These are phyloP conservation scores for Drosophila sulfurigaster DNA, from an alignment of 1,140 invertebrate genomes.

Conservation along the genomic window DNA sequence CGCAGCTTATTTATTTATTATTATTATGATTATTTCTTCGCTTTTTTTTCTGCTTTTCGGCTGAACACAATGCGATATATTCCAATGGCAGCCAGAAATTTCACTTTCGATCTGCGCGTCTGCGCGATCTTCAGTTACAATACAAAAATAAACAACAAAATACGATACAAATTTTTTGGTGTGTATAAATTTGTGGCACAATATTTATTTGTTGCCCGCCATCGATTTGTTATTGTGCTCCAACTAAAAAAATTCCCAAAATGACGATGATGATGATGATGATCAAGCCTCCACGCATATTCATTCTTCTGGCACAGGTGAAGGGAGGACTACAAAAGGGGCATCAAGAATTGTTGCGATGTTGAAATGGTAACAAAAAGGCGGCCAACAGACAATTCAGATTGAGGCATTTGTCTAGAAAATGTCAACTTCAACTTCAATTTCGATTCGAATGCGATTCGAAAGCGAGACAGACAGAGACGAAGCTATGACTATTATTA, in stretches of 20 bases:
- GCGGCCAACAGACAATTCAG: slow-evolving; percentile 23
- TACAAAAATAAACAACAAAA: slow-evolving; percentile 18
- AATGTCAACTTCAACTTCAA: slow-evolving; percentile 48
- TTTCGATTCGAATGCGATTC: slow-evolving; percentile 46
- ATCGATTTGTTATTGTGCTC: slow-evolving; percentile 58
- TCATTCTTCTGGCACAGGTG: slow-evolving; percentile 47
- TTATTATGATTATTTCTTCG: slow-evolving; percentile 39
- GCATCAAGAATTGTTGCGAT: slow-evolving; percentile 45
- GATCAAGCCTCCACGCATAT: neutral
- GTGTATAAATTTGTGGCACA: slow-evolving; percentile 57
- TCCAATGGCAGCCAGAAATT: slow-evolving; percentile 37
- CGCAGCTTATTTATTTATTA: slow-evolving; percentile 68
- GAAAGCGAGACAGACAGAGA: slow-evolving; percentile 59
- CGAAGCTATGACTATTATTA: neutral
- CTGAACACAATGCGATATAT: slow-evolving; percentile 38
- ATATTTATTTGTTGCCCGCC: slow-evolving; percentile 65
- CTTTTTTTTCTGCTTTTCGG: slow-evolving; percentile 22
- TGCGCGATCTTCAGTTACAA: slow-evolving; percentile 23
- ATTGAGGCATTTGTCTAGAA: slow-evolving; percentile 49
- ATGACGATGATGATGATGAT: slow-evolving; percentile 45
- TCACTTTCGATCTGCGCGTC: slow-evolving; percentile 60
- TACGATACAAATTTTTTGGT: slow-evolving; percentile 46
- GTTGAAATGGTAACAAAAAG: slow-evolving; percentile 64
- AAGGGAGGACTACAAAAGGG: slow-evolving; percentile 61
- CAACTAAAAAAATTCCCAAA: slow-evolving; percentile 34